Base-by-base conservation (phyloP, 35 echinoderm and acorn worm genomes). In the Hemicentrotus pulcherrimus region DNA sequence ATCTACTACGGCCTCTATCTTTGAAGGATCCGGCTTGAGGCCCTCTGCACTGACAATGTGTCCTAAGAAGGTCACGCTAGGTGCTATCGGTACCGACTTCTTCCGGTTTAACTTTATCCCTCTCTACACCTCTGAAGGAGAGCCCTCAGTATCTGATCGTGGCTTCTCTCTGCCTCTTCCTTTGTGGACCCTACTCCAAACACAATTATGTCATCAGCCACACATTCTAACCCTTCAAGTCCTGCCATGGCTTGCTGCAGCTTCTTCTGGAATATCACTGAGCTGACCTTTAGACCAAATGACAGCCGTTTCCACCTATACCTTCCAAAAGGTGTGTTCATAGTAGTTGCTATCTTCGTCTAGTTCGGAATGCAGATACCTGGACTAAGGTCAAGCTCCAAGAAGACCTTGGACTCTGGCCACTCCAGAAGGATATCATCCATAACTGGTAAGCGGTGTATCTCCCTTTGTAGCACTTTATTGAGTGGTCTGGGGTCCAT, bases 161-260 rank as follows among this genome's bases (percentile, higher is more conserved):
- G 95, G 47, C 95, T 88, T 55, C 31, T 87, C 19, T 92, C 95
- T 46, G 95, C 95, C 32, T 97, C 97, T 95, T 94, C 89, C 30
- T 95, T 59, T 47, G 94, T 97, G 46, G 48, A 14, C 7, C 94
- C 97, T 32, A 46, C 88, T 47, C 97, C 97, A 86, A 88, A 96
- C 5, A 98, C 96, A 24, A 98, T 92, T 35, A 97, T 98, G 86
- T 96, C 97, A 88, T 98, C 97, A 6, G 95, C 97, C 11, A 96
- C 95, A 41, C 86, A 95, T 48, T 48, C 86, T 46, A 94, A 94
- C 35, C 97, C 95, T 45, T 46, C n/a, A 9, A 91, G 94, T 33
- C 86, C 31, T 92, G 60, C 65, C n/a, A 96, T 22, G 24, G 95
- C 95, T 93, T 97, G 19, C 32, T 95, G 95, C 10, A 96, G 91